phyloP scores from a whole-genome alignment of 2,113 vertebrate species.

The Rutilus rutilus region DNA sequence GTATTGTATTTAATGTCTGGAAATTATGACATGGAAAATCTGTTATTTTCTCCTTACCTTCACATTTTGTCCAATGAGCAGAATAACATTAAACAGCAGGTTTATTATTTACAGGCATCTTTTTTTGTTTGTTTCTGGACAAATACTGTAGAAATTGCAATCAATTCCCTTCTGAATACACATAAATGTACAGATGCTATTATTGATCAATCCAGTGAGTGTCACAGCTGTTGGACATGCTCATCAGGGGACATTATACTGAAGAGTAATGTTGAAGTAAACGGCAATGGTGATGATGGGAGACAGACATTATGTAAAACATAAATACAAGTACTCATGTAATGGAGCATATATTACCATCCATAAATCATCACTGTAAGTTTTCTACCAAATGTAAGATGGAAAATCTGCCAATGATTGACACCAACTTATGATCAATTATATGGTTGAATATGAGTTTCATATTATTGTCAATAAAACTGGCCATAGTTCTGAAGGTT shows the following conservation, averaged over 20 bases:
- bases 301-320: neutral
- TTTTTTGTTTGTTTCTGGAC: neutral
- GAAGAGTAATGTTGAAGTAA: neutral
- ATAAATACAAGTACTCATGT: neutral
- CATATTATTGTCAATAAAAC: slow-evolving; percentile 1
- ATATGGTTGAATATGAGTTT: neutral
- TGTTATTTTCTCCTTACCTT: no score
- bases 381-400: neutral
- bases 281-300: neutral
- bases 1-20: slow-evolving; percentile 28
- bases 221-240: neutral
- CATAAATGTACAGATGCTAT: neutral
- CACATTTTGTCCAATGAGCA: neutral
- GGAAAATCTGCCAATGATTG: neutral
- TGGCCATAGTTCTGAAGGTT: neutral
- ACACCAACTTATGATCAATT: neutral
- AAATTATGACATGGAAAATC: neutral
- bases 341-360: neutral
- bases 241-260: neutral
- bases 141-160: neutral
- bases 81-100: neutral
- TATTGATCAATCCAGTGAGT: neutral
- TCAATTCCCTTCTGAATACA: neutral
- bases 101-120: neutral
- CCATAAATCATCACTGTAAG: neutral